Evolutionary conservation across 2,113 vertebrate species (phyloP).

Genomic region (Nothobranchius furzeri): DNA sequence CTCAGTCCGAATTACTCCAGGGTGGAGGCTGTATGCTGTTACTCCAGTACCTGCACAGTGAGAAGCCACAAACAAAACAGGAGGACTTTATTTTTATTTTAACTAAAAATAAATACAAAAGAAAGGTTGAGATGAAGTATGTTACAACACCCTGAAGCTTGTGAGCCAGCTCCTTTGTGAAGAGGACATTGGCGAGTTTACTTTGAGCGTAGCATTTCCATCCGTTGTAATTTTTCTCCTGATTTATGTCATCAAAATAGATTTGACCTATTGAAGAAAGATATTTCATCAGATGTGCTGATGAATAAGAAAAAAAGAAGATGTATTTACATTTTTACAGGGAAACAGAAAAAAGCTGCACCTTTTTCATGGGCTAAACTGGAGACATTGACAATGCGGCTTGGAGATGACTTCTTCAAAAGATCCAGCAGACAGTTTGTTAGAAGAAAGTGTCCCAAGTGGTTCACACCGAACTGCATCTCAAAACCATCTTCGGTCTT

Average conservation of each 20-base stretch:
- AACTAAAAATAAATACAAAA: not conserved
- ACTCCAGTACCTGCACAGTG: slow-evolving; percentile 62
- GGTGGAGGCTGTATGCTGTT: slow-evolving; percentile 70
- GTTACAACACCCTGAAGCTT: slow-evolving; percentile 57
- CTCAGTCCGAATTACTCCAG: slow-evolving; percentile 73
- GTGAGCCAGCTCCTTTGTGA: slow-evolving; percentile 65
- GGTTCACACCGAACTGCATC: slow-evolving; percentile 79
- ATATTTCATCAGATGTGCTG: not conserved
- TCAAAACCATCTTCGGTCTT: slow-evolving; percentile 77
- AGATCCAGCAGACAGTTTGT: slow-evolving; percentile 70
- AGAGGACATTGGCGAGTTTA: slow-evolving; percentile 77
- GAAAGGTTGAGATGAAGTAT: not conserved
- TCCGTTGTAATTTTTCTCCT: slow-evolving; percentile 63
- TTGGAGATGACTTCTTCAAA: slow-evolving; percentile 70
- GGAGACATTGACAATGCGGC: slow-evolving; percentile 72
- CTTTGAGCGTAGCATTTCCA: slow-evolving; percentile 70
- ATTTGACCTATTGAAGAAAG: slow-evolving; percentile 65
- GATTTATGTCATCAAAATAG: slow-evolving; percentile 73
- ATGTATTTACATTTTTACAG: not conserved
- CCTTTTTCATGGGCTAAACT: slow-evolving; percentile 70
- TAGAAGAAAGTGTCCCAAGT: slow-evolving; percentile 77
- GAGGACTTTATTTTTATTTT: not conserved
- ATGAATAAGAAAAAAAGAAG: not conserved
- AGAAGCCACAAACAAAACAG: not conserved
- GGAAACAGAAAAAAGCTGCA: slow-evolving; percentile 18